These are phyloP conservation scores for Podiceps cristatus DNA, from an alignment of 2,113 vertebrate genomes.

Conservation along the genomic window DNA sequence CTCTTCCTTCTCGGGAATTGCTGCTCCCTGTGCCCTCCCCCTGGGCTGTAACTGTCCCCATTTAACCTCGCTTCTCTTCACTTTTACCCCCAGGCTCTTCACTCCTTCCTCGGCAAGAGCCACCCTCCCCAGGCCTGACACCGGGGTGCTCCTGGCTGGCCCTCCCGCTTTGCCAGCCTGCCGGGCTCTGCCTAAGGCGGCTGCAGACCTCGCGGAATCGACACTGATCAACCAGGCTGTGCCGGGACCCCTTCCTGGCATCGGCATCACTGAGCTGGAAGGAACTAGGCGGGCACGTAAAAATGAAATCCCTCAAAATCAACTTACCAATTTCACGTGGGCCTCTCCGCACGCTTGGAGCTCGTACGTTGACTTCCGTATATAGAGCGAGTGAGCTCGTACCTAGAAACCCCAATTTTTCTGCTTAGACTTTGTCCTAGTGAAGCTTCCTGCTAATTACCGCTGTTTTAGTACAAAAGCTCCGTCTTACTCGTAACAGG, in stretches of 20 bases:
- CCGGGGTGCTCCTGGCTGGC: no score
- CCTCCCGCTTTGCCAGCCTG: not conserved
- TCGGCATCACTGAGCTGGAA: accelerated
- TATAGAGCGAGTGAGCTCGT: accelerated
- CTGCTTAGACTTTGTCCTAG: not conserved
- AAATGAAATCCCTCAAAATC: not conserved
- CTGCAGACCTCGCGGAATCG: not conserved
- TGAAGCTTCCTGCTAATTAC: not conserved
- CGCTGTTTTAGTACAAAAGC: accelerated
- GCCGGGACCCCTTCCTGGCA: not conserved
- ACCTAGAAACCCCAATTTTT: not conserved
- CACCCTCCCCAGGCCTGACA: no score
- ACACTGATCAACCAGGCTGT: not conserved
- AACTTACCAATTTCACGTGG: accelerated
- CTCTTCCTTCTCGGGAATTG: not conserved
- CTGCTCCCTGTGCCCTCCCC: not conserved
- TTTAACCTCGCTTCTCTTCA: not conserved
- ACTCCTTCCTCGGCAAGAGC: no score
- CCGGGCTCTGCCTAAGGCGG: accelerated
- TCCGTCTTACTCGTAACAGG: accelerated
- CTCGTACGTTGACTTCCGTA: not conserved
- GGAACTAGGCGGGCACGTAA: accelerated
- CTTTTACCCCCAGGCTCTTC: not conserved
- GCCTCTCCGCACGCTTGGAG: not conserved
- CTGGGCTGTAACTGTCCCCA: accelerated